Percentiles rank a stretch among this genome's conserved stretches.
These are phyloP conservation scores for Acheta domesticus DNA, from an alignment of 2,888 invertebrate species.

Conservation along the genomic window DNA sequence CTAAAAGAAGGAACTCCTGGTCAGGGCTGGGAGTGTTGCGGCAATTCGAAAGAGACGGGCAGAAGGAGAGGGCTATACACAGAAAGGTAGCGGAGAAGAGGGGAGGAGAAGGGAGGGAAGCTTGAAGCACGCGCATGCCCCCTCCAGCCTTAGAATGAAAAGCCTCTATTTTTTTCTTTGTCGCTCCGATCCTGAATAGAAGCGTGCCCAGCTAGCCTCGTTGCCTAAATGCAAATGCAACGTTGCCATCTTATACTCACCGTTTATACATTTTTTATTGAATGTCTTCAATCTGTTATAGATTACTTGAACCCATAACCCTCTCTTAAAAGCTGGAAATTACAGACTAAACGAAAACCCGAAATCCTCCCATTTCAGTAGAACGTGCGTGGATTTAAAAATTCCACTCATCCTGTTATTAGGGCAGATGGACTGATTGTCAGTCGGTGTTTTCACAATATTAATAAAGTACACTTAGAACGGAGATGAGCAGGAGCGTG, in stretches of 20 bases:
- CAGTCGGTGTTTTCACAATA: constrained; percentile 4
- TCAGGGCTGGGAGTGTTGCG: background rate
- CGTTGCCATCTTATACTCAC: background rate
- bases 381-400: background rate
- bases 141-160: background rate
- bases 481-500: background rate
- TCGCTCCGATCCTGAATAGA: background rate
- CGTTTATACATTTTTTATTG: background rate
- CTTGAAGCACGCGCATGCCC: constrained; percentile 1
- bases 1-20: background rate
- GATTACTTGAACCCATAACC: background rate
- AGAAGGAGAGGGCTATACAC: background rate
- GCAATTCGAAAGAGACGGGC: background rate
- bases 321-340: background rate
- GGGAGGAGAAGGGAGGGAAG: background rate
- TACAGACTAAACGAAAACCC: background rate
- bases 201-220: constrained; percentile 7
- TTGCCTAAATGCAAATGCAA: background rate
- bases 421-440: background rate
- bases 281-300: background rate
- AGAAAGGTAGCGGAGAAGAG: background rate
- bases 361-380: background rate
- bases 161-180: background rate
- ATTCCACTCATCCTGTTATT: background rate
- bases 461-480: background rate